Conservation (phyloP, 2,888 invertebrate species). For the Cheilosia vernalis region DNA sequence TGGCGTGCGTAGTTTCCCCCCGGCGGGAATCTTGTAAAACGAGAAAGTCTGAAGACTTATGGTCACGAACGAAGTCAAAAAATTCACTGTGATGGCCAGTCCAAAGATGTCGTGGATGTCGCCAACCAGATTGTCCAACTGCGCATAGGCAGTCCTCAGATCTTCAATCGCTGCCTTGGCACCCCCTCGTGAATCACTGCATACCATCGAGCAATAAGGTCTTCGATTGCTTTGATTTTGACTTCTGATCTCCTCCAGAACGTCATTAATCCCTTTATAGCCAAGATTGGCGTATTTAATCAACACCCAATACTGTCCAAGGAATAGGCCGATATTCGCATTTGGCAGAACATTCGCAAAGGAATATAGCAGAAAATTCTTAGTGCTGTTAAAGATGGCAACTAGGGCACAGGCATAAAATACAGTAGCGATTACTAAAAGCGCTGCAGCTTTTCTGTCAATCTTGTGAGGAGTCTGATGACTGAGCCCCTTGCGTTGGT, state of each 20-base stretch:
- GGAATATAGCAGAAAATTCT: no score
- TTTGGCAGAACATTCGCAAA: no score
- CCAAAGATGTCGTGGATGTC: conserved; percentile 57
- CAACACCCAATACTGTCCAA: no score
- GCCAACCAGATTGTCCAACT: conserved; percentile 31
- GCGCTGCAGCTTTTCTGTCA: no score
- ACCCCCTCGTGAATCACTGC: conserved; percentile 4
- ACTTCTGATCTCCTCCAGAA: conserved; percentile 41
- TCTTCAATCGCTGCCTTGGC: conserved; percentile 26
- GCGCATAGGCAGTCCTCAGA: conserved; percentile 23
- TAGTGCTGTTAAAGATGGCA: no score
- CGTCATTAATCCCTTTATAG: conserved; percentile 58
- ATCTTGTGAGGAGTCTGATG: no score
- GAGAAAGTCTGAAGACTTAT: conserved; percentile 42
- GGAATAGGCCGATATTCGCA: no score
- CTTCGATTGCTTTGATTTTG: background rate
- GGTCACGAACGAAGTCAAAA: conserved; percentile 37
- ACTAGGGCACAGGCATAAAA: no score
- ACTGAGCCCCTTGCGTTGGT: no score
- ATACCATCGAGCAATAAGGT: conserved; percentile 4
- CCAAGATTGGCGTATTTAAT: conserved; percentile 55
- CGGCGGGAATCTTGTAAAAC: conserved; percentile 46
- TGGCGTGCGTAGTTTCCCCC: background rate
- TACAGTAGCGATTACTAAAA: no score
- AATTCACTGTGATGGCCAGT: conserved; percentile 39